Evolutionary conservation across 2,797 vertebrate genomes (phyloP).

Genomic region (Caiman crocodilus): DNA sequence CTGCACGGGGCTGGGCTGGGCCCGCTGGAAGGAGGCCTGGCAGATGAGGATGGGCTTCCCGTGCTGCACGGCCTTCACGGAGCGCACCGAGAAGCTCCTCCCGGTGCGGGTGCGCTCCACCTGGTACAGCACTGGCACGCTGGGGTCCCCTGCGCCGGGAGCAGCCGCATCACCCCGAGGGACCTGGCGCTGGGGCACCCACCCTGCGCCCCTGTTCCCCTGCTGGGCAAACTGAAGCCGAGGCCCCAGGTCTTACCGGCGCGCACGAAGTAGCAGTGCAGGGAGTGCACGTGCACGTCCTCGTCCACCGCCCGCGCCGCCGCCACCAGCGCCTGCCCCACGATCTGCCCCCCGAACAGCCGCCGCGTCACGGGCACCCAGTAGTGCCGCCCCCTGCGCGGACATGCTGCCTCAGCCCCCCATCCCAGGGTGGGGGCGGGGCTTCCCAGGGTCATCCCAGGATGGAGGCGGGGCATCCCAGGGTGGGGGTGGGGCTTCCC

Average conservation of each 20-base stretch:
- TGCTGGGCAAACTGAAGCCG: background rate
- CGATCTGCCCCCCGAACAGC: constrained; percentile 94
- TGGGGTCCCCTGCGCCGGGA: constrained; percentile 87
- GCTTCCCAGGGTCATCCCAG: no score
- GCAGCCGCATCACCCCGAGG: rapidly evolving
- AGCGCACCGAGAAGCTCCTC: constrained; percentile 91
- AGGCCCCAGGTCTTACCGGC: constrained; percentile 82
- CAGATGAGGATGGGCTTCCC: constrained; percentile 92
- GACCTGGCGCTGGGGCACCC: background rate
- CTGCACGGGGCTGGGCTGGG: constrained; percentile 88
- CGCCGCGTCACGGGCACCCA: constrained; percentile 89
- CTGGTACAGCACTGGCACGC: constrained; percentile 92
- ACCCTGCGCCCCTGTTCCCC: no score
- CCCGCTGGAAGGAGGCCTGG: constrained; percentile 92
- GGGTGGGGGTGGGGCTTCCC: no score
- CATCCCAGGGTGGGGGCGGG: no score
- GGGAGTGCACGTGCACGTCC: constrained; percentile 87
- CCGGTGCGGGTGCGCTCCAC: constrained; percentile 93
- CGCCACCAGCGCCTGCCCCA: constrained; percentile 94
- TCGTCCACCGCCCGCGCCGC: constrained; percentile 90
- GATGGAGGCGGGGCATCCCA: no score
- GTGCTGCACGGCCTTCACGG: constrained; percentile 92
- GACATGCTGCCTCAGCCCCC: background rate
- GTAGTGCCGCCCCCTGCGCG: constrained; percentile 89
- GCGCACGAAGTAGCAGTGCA: constrained; percentile 96